Conservation (phyloP, 1,140 invertebrate genomes). For the Antheraea mylitta region DNA sequence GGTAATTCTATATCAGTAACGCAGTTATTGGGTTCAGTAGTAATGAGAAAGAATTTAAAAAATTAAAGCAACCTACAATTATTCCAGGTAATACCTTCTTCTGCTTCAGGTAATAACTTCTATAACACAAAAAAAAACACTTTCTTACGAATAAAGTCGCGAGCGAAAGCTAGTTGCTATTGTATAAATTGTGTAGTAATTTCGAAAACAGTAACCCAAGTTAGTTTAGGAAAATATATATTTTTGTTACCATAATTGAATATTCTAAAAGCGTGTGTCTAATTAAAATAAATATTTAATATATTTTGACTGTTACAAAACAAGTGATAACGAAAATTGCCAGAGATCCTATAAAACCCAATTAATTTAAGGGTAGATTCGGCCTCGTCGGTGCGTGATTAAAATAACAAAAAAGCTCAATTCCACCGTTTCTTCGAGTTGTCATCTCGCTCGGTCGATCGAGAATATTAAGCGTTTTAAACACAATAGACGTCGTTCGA, state of each 20-base stretch:
- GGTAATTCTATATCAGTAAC: too few relatives aligned
- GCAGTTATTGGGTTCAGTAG: too few relatives aligned
- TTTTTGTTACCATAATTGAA: not conserved
- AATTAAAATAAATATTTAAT: constrained; percentile 9
- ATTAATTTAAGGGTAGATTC: constrained; percentile 46
- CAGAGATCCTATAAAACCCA: constrained; percentile 48
- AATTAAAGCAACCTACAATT: too few relatives aligned
- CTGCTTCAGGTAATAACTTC: too few relatives aligned
- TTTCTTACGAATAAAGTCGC: too few relatives aligned
- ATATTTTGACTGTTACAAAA: constrained; percentile 34
- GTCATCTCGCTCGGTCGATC: not conserved
- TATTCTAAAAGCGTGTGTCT: not conserved
- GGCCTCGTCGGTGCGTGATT: constrained; percentile 46
- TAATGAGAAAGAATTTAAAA: too few relatives aligned
- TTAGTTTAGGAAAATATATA: too few relatives aligned
- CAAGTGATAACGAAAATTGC: constrained; percentile 41
- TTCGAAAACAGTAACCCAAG: too few relatives aligned
- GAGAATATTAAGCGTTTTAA: not conserved
- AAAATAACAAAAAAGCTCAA: constrained; percentile 57
- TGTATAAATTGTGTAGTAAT: too few relatives aligned
- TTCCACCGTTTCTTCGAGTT: constrained; percentile 31
- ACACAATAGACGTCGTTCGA: not conserved
- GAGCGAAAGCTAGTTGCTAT: too few relatives aligned
- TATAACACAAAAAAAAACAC: too few relatives aligned
- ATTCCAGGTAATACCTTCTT: too few relatives aligned